Evolutionary conservation across 2,888 invertebrate species (phyloP), one percentile per base, ranked within the genome.

Genomic region (Volucella bombylans): DNA sequence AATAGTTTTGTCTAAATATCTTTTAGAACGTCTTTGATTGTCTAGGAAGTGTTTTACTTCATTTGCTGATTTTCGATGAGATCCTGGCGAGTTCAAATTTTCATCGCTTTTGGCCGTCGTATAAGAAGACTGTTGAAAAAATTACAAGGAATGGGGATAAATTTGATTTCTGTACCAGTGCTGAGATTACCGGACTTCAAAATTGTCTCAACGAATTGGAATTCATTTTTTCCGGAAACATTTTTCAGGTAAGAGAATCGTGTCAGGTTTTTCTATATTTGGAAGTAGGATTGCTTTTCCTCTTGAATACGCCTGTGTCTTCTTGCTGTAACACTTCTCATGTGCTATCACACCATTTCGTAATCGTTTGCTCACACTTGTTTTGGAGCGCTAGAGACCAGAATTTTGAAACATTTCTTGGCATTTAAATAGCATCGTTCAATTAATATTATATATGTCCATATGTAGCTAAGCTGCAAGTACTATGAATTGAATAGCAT

Each of bases 91-190:
- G 88, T 49, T 90, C 91, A 0, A 89, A 89, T 45, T 89, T 91
- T 9, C 86, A 87, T 2, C 92, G 93, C 68, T 96, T 96, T 89
- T 98, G 97, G 97, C 93, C 93, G 68, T 93, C 94, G 39, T 98
- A 97, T 89, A 94, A 95, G 89, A 94, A 96, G 91, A 94, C 94
- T 89, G 92, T 97, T 0, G 94, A 95, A 87, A 94, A 95, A 41
- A 93, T 95, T 41, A 92, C 94, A 72, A 94, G 95, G 86, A 94
- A 94, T 89, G 93, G 41, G 90, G 93, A 43, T 93, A 94, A 89
- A 93, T 95, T 88, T 92, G 94, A 80, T 90, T 95, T 62, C 91
- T 93, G 61, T 92, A 94, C 87, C 93, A 94, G 9, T 15, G 87
- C 88, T 2, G 94, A 94, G 88, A 91, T 96, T 8, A 92, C 93